Evolutionary conservation across 2,888 invertebrate genomes (phyloP).

Genomic region (Parelbella ahira): DNA sequence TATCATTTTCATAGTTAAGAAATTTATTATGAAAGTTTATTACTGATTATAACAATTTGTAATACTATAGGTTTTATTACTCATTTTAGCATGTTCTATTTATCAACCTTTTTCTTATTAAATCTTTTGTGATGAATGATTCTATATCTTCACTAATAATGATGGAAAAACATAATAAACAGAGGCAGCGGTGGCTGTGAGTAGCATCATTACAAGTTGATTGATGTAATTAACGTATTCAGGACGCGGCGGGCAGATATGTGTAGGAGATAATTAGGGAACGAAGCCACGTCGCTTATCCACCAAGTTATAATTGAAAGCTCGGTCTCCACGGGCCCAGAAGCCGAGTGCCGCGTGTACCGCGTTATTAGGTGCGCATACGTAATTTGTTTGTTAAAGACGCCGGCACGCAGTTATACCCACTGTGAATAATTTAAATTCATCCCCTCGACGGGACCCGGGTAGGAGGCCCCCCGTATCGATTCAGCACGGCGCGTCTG

Average conservation of each 20-base stretch:
- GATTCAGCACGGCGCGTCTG: constrained; percentile 45
- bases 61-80: too few relatives aligned
- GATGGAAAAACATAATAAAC: constrained; percentile 9
- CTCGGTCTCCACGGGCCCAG: constrained; percentile 56
- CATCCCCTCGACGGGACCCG: constrained; percentile 64
- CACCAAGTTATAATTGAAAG: constrained; percentile 75
- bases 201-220: constrained; percentile 22
- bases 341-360: constrained; percentile 64
- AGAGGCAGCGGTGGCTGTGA: background rate
- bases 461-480: constrained; percentile 61
- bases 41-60: too few relatives aligned
- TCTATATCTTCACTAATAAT: background rate
- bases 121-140: constrained; percentile 12
- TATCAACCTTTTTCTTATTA: too few relatives aligned
- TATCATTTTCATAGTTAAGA: too few relatives aligned
- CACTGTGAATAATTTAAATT: constrained; percentile 80
- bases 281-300: constrained; percentile 62
- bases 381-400: constrained; percentile 80
- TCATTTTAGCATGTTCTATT: too few relatives aligned
- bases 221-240: constrained; percentile 31
- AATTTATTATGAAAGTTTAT: too few relatives aligned
- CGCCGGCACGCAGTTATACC: constrained; percentile 76
- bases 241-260: constrained; percentile 42
- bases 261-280: constrained; percentile 60
- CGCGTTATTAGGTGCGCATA: constrained; percentile 77